Evolutionary conservation across 2,797 vertebrate genomes (phyloP).

Genomic region (Melopsittacus undulatus): DNA sequence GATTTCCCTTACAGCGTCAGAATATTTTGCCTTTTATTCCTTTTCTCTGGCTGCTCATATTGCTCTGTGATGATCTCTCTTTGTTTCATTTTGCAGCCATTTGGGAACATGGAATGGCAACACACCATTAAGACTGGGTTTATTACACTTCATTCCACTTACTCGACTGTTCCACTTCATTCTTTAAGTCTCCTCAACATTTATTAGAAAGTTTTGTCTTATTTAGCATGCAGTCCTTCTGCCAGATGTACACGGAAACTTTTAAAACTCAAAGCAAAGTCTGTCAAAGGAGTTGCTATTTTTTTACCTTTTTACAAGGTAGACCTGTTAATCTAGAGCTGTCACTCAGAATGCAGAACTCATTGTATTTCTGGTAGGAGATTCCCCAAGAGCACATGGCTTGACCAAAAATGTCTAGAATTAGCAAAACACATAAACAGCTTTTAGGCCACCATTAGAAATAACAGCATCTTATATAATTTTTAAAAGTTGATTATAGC

Average conservation of each 20-base stretch:
- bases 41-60: background rate
- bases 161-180: background rate
- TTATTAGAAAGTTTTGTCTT: constrained; percentile 42
- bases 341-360: background rate
- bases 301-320: background rate
- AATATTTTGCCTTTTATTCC: constrained; percentile 12
- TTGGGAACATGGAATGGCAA: constrained; percentile 3
- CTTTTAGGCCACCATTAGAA: background rate
- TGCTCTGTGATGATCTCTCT: background rate
- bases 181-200: constrained; percentile 28
- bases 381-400: background rate
- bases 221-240: background rate
- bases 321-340: constrained; percentile 38
- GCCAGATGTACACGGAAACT: background rate
- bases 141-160: constrained; percentile 18
- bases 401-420: background rate
- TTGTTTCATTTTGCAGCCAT: background rate
- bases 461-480: background rate
- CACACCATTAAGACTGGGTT: background rate
- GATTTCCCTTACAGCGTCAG: background rate
- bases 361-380: background rate
- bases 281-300: background rate
- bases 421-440: background rate
- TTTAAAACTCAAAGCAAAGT: constrained; percentile 8
- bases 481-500: background rate